A percentile compares a stretch with the other conserved stretches of the same genome.
phyloP scores from a whole-genome alignment of 2,113 vertebrate genomes.

The Gallinago jamesoni region DNA sequence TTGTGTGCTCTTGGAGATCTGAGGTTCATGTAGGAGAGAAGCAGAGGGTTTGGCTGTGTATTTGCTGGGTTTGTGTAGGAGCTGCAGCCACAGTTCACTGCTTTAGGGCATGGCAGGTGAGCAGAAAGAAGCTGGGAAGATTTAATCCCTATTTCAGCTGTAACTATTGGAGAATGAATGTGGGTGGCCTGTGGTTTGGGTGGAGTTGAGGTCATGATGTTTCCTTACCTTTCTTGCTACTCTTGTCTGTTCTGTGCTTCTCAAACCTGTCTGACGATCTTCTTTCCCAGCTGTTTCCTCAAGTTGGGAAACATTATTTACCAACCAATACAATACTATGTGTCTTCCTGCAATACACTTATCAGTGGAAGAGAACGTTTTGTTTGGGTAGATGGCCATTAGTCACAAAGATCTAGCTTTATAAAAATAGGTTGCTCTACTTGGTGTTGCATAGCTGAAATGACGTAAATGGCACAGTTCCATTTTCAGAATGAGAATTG shows the following conservation, averaged over 20 bases:
- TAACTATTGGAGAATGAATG: neutral
- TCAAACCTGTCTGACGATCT: neutral
- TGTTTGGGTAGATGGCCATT: neutral
- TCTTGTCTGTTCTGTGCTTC: conserved; percentile 1
- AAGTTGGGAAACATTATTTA: conserved; percentile 3
- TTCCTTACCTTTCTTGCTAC: conserved; percentile 15
- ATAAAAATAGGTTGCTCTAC: neutral
- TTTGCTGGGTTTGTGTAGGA: neutral
- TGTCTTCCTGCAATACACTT: neutral
- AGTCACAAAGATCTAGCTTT: neutral
- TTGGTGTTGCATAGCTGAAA: neutral
- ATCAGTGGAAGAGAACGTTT: neutral
- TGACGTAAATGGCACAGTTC: neutral
- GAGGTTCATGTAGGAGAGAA: neutral
- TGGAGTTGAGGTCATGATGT: conserved; percentile 10
- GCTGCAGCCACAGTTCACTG: neutral
- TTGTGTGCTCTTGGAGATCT: accelerated
- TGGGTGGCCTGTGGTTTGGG: conserved; percentile 34
- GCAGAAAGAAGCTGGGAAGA: neutral
- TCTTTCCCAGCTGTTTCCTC: conserved; percentile 18
- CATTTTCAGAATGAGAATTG: neutral
- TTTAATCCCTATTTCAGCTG: neutral
- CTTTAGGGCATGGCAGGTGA: neutral
- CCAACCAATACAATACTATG: neutral
- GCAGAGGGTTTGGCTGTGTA: neutral